Evolutionary conservation across 2,888 invertebrate species (phyloP).

Genomic region (Machimus rusticus): DNA sequence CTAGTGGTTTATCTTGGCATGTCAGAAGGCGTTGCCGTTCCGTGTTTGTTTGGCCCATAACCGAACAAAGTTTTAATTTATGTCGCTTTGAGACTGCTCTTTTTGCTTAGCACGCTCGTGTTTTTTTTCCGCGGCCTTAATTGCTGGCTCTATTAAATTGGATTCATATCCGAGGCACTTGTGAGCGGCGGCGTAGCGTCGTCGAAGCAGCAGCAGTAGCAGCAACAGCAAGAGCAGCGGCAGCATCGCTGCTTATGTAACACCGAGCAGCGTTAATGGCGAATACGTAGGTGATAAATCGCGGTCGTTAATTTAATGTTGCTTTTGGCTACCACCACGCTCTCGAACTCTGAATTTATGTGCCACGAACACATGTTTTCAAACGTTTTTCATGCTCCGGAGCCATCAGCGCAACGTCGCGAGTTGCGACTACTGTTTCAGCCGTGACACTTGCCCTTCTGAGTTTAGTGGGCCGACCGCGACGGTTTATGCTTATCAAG

Average conservation of each 20-base stretch:
- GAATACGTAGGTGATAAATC: conserved; percentile 22
- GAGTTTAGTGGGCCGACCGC: neutral
- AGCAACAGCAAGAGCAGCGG: neutral
- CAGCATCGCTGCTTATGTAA: neutral
- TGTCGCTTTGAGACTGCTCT: neutral
- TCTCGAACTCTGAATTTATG: neutral
- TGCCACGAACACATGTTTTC: conserved; percentile 26
- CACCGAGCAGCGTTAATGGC: neutral
- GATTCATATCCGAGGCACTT: conserved; percentile 4
- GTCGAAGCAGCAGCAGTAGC: neutral
- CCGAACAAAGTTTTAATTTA: conserved; percentile 33
- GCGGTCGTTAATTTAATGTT: conserved; percentile 31
- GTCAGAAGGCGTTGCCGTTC: conserved; percentile 23
- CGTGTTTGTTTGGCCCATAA: conserved; percentile 32
- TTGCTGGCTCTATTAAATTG: conserved; percentile 19
- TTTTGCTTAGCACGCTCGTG: neutral
- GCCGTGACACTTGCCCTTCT: neutral
- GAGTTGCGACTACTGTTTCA: neutral
- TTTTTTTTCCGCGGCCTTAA: neutral
- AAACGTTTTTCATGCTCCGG: neutral
- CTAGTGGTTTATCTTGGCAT: conserved; percentile 21
- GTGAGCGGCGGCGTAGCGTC: neutral
- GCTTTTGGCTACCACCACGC: conserved; percentile 10
- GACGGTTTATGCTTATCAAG: neutral
- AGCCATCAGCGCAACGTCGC: neutral